A percentile compares a stretch with the other conserved stretches of the same genome.
Conservation (phyloP, 2,113 vertebrate genomes). For the Rynchops niger region DNA sequence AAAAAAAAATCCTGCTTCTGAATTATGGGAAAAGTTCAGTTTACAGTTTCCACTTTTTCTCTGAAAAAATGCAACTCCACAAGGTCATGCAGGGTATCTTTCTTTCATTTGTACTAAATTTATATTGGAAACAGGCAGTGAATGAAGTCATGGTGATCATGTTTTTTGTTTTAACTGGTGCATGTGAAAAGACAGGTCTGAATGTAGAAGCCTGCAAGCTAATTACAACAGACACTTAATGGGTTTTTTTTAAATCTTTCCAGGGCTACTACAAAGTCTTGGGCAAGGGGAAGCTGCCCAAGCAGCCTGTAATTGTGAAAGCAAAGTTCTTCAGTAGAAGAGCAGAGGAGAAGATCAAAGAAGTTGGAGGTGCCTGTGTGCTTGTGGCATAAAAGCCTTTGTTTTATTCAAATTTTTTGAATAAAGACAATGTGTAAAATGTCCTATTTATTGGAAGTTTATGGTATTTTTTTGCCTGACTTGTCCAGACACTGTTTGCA, state of each 20-base stretch:
- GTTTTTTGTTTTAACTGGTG: neutral
- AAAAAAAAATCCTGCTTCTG: neutral
- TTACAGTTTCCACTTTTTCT: neutral
- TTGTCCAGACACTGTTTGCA: neutral
- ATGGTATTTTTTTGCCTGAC: neutral
- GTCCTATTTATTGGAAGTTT: neutral
- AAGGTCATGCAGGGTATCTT: neutral
- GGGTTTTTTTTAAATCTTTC: neutral
- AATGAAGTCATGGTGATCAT: neutral
- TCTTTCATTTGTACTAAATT: neutral
- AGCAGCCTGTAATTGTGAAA: slow-evolving; percentile 91
- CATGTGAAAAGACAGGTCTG: neutral
- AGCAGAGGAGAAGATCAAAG: slow-evolving; percentile 92
- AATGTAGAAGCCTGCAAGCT: neutral
- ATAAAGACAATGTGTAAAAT: slow-evolving; percentile 43
- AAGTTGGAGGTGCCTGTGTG: slow-evolving; percentile 89
- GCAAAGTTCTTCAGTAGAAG: slow-evolving; percentile 92
- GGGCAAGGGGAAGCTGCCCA: slow-evolving; percentile 91
- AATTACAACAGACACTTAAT: neutral
- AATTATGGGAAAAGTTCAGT: neutral
- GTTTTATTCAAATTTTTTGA: slow-evolving; percentile 39
- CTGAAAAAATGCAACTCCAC: neutral
- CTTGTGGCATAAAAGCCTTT: slow-evolving; percentile 80
- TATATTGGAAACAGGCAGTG: neutral
- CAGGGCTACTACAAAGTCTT: slow-evolving; percentile 91